phyloP scores from a whole-genome alignment of 2,888 invertebrate genomes.

The Hermaeophaga mercurialis region DNA sequence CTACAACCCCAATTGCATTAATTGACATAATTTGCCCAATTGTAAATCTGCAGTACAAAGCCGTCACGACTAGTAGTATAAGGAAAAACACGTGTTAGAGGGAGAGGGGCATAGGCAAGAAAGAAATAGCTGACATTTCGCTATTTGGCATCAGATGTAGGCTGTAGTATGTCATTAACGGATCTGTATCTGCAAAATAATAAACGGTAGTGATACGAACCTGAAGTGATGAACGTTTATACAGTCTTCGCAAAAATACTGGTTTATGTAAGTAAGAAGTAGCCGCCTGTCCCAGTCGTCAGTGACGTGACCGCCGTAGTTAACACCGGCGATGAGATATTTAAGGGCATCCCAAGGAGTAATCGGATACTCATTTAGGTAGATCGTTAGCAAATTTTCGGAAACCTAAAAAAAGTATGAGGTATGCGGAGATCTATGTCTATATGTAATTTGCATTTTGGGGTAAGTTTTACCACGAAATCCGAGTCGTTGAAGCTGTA shows the following conservation, averaged over 20 bases:
- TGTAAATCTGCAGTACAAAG: no score
- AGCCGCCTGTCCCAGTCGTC: slow-evolving; percentile 78
- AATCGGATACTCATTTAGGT: slow-evolving; percentile 80
- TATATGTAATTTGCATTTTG: no score
- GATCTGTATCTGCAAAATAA: not conserved
- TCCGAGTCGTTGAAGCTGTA: slow-evolving; percentile 93
- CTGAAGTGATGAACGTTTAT: slow-evolving; percentile 69
- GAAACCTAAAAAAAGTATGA: slow-evolving; percentile 64
- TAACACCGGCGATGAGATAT: slow-evolving; percentile 85
- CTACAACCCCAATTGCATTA: no score
- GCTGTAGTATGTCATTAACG: no score
- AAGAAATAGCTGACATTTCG: no score
- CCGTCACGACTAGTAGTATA: no score
- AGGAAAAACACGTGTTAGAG: no score
- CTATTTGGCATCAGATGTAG: no score
- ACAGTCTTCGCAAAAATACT: slow-evolving; percentile 77
- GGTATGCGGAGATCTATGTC: no score
- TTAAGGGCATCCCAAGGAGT: slow-evolving; percentile 91
- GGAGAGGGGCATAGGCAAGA: no score
- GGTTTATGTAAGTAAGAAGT: slow-evolving; percentile 80
- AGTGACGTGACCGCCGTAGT: slow-evolving; percentile 86
- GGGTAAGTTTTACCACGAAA: slow-evolving; percentile 83
- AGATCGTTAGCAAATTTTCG: slow-evolving; percentile 80
- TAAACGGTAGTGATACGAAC: slow-evolving; percentile 49
- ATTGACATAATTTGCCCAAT: no score